Evolutionary conservation across 2,113 vertebrate genomes (phyloP), one percentile per base, ranked within the genome.

Genomic region (Callipepla squamata): DNA sequence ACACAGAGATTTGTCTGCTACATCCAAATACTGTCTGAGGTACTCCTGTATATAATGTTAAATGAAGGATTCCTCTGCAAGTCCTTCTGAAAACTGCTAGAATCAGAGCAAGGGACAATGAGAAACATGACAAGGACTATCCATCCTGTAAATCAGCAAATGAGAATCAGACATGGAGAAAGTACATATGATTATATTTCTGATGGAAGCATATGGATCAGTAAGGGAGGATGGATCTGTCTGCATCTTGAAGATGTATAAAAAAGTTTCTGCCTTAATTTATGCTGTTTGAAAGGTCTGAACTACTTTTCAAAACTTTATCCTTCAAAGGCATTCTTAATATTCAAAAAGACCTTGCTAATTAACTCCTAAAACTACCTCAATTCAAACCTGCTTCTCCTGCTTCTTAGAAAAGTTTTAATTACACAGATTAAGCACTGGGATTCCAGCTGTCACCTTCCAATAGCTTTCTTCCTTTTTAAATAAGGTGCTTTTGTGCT

Each of bases 241-340:
- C 82, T 91, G 85, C 79, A 95, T 88, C 73, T 83, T 48, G 51
- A 94, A 25, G 21, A 92, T 22, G 51, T 15, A 13, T 58, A 92
- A 89, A 93, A 66, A 68, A 96, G 90, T 94, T 95, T 83, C 72
- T 91, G 51, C n/a, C 65, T 87, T 94, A 96, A 96, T 95, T 91
- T 96, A 96, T 96, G 95, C 93, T 94, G 89, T 96, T 95, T 96
- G 95, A 96, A 96, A 96, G 79, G 44, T 94, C 85, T 96, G 91
- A 96, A 96, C 91, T 84, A 96, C 89, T 96, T 96, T 92, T 87
- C 26, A 88, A 94, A 96, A 96, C 93, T 95, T 96, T 75, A 95
- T 94, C 91, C 93, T 95, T 95, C 95, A 94, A 96, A 96, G 91
- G 79, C 89, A 74, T 91, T 78, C 95, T 94, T 95, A 96, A 94